phyloP scores from a whole-genome alignment of 2,888 invertebrate species.

The Blomia tropicalis region DNA sequence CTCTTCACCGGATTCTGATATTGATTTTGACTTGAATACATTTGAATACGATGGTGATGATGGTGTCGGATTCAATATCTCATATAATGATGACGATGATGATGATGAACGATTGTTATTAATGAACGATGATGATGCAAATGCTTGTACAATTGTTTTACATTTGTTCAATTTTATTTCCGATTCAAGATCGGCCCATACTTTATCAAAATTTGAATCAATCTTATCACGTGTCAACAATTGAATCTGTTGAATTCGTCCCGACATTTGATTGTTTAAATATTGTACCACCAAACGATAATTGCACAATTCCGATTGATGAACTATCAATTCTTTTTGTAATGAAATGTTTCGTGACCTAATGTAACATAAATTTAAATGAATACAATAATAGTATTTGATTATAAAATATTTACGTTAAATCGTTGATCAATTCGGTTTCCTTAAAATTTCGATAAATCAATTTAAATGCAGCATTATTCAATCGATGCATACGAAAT shows the following conservation, averaged over 20 bases:
- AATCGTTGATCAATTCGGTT: background rate
- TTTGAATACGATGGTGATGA: background rate
- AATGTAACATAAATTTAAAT: slow-evolving; percentile 29
- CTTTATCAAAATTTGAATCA: slow-evolving; percentile 56
- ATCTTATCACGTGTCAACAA: slow-evolving; percentile 61
- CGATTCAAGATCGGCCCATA: slow-evolving; percentile 65
- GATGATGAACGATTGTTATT: background rate
- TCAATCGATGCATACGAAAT: background rate
- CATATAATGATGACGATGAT: background rate
- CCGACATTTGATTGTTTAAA: slow-evolving; percentile 64
- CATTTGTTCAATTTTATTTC: slow-evolving; percentile 69
- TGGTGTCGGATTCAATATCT: background rate
- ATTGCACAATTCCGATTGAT: slow-evolving; percentile 66
- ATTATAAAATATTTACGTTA: background rate
- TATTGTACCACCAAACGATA: slow-evolving; percentile 69
- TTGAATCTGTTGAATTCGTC: slow-evolving; percentile 68
- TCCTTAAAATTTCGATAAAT: slow-evolving; percentile 11
- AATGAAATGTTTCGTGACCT: slow-evolving; percentile 53
- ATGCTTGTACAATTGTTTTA: slow-evolving; percentile 52
- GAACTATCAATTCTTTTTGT: slow-evolving; percentile 51
- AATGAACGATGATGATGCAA: background rate
- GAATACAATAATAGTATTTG: too few species aligned
- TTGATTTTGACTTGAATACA: background rate
- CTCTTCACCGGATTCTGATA: background rate
- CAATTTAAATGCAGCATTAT: background rate